Base-by-base conservation (phyloP, 2,888 invertebrate species). In the Phorcus lineatus region DNA sequence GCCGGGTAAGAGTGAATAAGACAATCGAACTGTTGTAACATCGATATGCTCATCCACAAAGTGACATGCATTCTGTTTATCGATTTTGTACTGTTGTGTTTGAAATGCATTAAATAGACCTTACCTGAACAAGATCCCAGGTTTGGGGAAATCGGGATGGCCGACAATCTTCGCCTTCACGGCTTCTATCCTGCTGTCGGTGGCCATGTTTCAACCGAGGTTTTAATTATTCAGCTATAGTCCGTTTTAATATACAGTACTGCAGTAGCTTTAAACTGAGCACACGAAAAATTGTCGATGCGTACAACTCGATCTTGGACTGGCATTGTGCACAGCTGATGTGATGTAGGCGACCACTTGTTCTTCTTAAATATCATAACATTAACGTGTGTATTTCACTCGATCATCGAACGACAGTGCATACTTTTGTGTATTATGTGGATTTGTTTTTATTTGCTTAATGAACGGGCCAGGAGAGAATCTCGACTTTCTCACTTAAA, bases 101-200 rank as follows among this genome's bases (percentile, higher is more conserved):
- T 19, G 2, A 13, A 22, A 4, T 9, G 24, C 52, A 52, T 55
- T 24, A 3, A 74, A n/a, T 40, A 74, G 24, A 57, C 47, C 94
- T 94, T 94, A 98, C 98, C 96, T 95, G 93, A 97, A 98, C 79
- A 96, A 86, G 82, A 98, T 95, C 78, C 97, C 98, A 82, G 95
- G 94, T 92, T 96, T 97, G 0, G 98, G 98, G 93, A 98, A 98
- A 94, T 98, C 96, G 0, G 95, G 95, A 92, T 95, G 96, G 85
- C 81, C 80, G 80, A 80, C 84, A 11, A 92, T 85, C 17, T 82
- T 9, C 4, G 84, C 70, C 52, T 86, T 83, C 2, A 87, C 84
- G 74, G 82, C 81, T 52, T 80, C 70, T 0, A 90, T 81, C 76
- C 86, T 85, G 19, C 81, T 74, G 76, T 81, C 81, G 67, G 47